These are phyloP conservation scores for Lacanobia wlatinum DNA, from an alignment of 2,888 invertebrate genomes.

Conservation along the genomic window DNA sequence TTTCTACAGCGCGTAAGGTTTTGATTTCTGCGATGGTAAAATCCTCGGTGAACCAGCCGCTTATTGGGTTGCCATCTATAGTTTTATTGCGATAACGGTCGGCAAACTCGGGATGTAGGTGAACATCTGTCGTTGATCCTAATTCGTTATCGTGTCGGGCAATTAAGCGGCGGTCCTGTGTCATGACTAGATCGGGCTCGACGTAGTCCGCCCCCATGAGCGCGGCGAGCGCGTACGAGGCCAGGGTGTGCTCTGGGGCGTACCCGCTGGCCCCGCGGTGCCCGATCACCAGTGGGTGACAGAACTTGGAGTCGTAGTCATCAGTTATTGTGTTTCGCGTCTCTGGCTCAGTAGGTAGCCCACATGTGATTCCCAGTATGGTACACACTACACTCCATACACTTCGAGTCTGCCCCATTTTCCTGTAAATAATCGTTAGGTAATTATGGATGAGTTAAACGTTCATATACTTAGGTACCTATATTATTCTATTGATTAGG, in stretches of 20 bases:
- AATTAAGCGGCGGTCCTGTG: slow-evolving; percentile 81
- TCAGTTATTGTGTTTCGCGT: background rate
- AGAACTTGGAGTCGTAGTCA: slow-evolving; percentile 68
- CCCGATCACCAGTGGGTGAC: slow-evolving; percentile 79
- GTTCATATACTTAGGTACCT: background rate
- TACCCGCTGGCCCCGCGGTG: slow-evolving; percentile 87
- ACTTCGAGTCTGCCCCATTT: slow-evolving; percentile 49
- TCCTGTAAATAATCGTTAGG: slow-evolving; percentile 49
- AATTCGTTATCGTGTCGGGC: slow-evolving; percentile 86
- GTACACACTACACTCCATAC: slow-evolving; percentile 26
- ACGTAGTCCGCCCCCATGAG: slow-evolving; percentile 86
- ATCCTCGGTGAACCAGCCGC: slow-evolving; percentile 87
- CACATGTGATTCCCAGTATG: slow-evolving; percentile 16
- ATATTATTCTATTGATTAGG: background rate
- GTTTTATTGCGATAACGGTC: slow-evolving; percentile 77
- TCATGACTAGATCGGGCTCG: slow-evolving; percentile 87
- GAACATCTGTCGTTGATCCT: slow-evolving; percentile 80
- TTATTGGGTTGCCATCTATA: slow-evolving; percentile 75
- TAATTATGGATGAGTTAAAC: background rate
- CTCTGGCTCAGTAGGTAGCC: background rate
- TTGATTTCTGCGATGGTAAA: slow-evolving; percentile 85
- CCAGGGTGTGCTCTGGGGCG: slow-evolving; percentile 86
- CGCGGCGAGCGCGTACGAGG: slow-evolving; percentile 84
- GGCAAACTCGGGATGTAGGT: slow-evolving; percentile 78
- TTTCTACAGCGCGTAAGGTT: slow-evolving; percentile 80